Evolutionary conservation across 2,797 vertebrate species (phyloP), one percentile per base, ranked within the genome.

Genomic region (Myotis pilosus): DNA sequence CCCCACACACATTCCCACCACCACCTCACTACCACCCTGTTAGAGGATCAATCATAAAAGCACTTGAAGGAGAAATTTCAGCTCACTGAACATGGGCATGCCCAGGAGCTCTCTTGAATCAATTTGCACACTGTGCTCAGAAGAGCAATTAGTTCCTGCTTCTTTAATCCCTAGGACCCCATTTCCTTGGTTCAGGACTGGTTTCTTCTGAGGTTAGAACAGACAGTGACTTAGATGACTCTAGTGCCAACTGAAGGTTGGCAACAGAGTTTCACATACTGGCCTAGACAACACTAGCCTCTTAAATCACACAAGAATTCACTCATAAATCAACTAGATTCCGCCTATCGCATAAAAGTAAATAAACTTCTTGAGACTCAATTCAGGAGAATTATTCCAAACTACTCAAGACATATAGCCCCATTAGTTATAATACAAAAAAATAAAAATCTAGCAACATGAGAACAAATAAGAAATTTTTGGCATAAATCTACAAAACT

Each of bases 371-470:
- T 83, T 57, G 7, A 92, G 36, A 95, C 69, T 75, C 23, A 64
- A 11, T 78, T 86, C 47, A 60, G 55, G 64, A 84, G n/a, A 93
- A 83, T 87, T 87, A 89, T 86, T 75, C 33, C 47, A 91, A 91
- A 93, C 82, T 68, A 30, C 47, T 92, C 41, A 75, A 83, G 55
- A 68, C 17, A 60, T 1, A 25, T 60, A 41, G 11, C 6, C 68
- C 88, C 47, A 76, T 53, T 92, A 30, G 28, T 72, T 89, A 75
- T 8, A 92, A 66, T n/a, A 30, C 3, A 81, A 66, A 2, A 64
- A 20, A 79, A 33, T n/a, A 83, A 53, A 47, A 72, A 11, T 2
- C 71, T 57, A 62, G 76, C 22, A 92, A 55, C 23, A 85, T 36
- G 23, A 66, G 20, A 86, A 84, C 33, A 8, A 91, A 53, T 89